Evolutionary conservation across 2,797 vertebrate species (phyloP), one percentile per base, ranked within the genome.

Genomic region (Naso thynnoides): DNA sequence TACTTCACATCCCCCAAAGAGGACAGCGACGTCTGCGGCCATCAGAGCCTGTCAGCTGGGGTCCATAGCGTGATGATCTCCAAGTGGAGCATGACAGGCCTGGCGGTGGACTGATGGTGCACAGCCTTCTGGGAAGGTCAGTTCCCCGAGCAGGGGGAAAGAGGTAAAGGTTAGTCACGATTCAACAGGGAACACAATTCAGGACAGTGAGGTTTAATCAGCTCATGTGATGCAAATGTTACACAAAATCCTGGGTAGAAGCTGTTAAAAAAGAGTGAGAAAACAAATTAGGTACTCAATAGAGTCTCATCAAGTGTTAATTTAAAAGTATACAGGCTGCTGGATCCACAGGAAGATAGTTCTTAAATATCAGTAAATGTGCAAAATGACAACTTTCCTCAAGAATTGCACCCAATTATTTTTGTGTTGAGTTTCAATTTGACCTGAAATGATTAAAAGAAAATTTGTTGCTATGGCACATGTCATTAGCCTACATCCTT

Each of bases 111-210:
- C 80, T 83, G 74, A 72, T 82, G 89, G 83, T 73, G 86, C 83
- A 79, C 66, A 63, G 88, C 88, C 91, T 91, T 87, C 76, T 82
- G 91, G 92, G 91, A 90, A 92, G 90, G 91, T 93, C 87, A 88
- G 70, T 76, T 55, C 82, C 87, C 66, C 48, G 60, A 62, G 73
- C 68, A 70, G 74, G 76, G 57, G 39, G 79, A 67, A 66, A 39
- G 87, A 85, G 79, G 90, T 89, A 92, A 93, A 91, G 85, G 89
- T 90, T 88, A 92, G 88, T 83, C 78, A 75, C 39, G 50, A 73
- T 82, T 83, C 64, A 84, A 70, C 62, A 59, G 69, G 70, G 58
- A 73, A 66, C 61, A 47, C 55, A 44, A 64, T 72, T 68, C 41
- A 66, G 66, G 69, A 45, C 59, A 73, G 47, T 48, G 70, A 55